Conservation (phyloP, 35 echinoderm and acorn worm genomes). For the Nesometra sesokonis region DNA sequence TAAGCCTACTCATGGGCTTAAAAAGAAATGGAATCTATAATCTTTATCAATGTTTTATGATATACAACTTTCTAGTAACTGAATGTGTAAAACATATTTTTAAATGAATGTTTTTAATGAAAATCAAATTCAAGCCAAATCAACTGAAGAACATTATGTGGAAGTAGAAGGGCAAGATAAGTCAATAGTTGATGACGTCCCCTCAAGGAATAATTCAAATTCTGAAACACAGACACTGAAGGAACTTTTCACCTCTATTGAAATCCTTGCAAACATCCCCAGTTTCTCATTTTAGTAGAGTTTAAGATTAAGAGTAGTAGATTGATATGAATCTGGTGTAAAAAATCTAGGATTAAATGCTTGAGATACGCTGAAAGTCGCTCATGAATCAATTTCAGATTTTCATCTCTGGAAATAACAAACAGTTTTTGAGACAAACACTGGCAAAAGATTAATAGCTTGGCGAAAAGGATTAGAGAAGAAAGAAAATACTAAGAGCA, state of each 20-base stretch:
- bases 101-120: no score
- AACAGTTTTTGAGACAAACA: neutral
- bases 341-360: neutral
- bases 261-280: neutral
- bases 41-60: no score
- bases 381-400: neutral
- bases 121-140: neutral
- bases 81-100: no score
- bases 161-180: neutral
- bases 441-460: neutral
- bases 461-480: neutral
- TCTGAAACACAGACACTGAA: neutral
- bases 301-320: neutral
- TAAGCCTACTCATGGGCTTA: no score
- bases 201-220: neutral
- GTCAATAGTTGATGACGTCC: neutral
- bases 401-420: neutral
- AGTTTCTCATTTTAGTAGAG: neutral
- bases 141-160: neutral
- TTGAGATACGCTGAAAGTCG: neutral
- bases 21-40: no score
- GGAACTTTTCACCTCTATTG: neutral
- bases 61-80: no score
- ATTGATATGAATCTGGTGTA: neutral
- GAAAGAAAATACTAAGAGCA: neutral